Evolutionary conservation across 2,113 vertebrate genomes (phyloP), one percentile per base, ranked within the genome.

Genomic region (Vicugna pacos): DNA sequence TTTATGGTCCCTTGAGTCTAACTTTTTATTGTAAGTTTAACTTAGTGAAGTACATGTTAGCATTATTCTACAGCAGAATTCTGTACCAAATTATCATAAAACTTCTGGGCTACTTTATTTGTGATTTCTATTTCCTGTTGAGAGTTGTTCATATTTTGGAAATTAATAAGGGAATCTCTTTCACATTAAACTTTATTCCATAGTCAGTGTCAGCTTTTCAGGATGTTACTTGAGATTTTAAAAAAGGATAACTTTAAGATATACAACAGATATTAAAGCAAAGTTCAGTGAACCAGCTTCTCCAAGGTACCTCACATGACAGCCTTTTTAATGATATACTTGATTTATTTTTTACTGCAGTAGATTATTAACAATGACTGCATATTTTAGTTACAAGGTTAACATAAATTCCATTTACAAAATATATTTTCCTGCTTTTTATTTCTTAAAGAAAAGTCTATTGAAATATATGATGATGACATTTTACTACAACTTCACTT

Each of bases 101-200:
- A 81, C 26, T 64, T 4, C 17, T 73, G 15, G 70, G 35, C 42
- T 92, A 9, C 77, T 52, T 75, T 60, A 65, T 46, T 91, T 89
- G 20, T 73, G 72, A 58, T 81, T 92, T 91, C 91, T 56, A 54
- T 65, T 97, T 89, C 54, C 67, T 95, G 0, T 56, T 82, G 28
- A 84, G 46, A 86, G 56, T 90, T 72, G 9, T 70, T 81, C 50
- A 84, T 30, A 69, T 62, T 95, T 94, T 70, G 32, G 58, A 96
- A 84, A 73, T 83, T 67, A 48, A 70, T 70, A 76, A 60, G 65
- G 48, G 28, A 30, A n/a, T 94, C 69, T 84, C 28, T 65, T 93
- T 82, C 30, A 64, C 19, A 58, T 84, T 52, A 58, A 64, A 96
- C 20, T 75, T 84, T 93, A 72, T 93, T 87, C 19, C 15, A 24